Conservation (phyloP, 2,113 vertebrate genomes). For the Otis tarda region DNA sequence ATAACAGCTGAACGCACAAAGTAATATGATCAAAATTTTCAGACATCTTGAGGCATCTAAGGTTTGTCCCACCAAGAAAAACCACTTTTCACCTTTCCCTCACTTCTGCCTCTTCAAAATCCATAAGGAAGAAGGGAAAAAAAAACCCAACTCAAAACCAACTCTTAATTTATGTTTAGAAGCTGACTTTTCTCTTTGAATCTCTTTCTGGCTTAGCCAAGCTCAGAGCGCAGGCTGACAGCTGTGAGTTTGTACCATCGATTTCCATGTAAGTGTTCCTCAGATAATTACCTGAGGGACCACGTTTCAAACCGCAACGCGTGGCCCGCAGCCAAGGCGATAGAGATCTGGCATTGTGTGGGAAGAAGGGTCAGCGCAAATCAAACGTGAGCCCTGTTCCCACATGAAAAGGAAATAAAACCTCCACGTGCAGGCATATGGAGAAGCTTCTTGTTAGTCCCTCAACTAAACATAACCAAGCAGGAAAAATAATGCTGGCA, state of each 20-base stretch:
- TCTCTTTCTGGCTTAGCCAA: conserved; percentile 25
- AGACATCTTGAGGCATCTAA: not conserved
- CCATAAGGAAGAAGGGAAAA: not conserved
- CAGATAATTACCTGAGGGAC: conserved; percentile 52
- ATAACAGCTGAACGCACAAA: conserved; percentile 41
- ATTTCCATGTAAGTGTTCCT: conserved; percentile 35
- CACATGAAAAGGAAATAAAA: conserved; percentile 39
- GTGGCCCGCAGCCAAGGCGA: conserved; percentile 19
- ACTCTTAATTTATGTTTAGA: conserved; percentile 46
- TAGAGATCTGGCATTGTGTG: conserved; percentile 31
- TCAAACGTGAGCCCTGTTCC: conserved; percentile 12
- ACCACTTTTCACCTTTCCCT: conserved; percentile 30
- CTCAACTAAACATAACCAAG: not conserved
- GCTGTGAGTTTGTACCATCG: conserved; percentile 47
- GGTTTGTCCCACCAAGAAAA: conserved; percentile 11
- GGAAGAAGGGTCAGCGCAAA: conserved; percentile 55
- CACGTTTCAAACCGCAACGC: not conserved
- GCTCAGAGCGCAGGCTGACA: conserved; percentile 2
- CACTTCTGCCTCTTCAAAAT: conserved; percentile 27
- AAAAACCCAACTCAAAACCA: not conserved
- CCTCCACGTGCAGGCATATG: conserved; percentile 44
- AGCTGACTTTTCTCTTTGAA: conserved; percentile 35
- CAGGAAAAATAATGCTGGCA: conserved; percentile 17
- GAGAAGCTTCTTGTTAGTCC: conserved; percentile 27
- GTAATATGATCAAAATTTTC: not conserved